Base-by-base conservation (phyloP, 1,140 invertebrate genomes). In the Danaus melanippus region DNA sequence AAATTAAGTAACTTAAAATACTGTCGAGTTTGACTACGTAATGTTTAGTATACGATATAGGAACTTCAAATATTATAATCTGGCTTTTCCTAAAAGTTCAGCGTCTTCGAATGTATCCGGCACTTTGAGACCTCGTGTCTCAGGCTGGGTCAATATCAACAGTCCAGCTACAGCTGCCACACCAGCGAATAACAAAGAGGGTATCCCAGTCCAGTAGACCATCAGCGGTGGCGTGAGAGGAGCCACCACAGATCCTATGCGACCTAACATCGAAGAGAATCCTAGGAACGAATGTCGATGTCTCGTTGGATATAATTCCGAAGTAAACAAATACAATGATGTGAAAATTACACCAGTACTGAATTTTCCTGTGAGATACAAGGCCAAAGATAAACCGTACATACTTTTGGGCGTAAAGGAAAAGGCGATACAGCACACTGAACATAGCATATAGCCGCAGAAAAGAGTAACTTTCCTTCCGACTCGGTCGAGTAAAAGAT, bases 221-320 rank as follows among this genome's bases (percentile, higher is more conserved):
- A 76, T 77, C 1, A 84, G 64, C 1, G 81, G 78, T 8, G 92
- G 91, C 41, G 91, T 90, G 74, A 94, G 89, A 64, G 93, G 93
- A 12, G 93, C 90, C 40, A 93, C 65, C 73, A 94, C 91, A 2
- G 92, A 93, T 1, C 93, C 93, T 54, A 93, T 87, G 52, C 93
- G 86, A n/a, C 92, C 93, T 62, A 93, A 86, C 89, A 93, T 93
- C 10, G 93, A 93, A 62, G 92, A 93, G 62, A 87, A 92, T 55
- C 81, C 92, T 52, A 94, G 87, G 45, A 92, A 79, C 12, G 91
- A 92, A 64, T 92, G 91, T 12, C 92, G 83, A 53, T 92, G 76
- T 57, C 90, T 89, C 0, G 93, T 94, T 5, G 93, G 93, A 75
- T 92, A 94, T 58, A 94, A 80, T 78, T 94, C 93, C 8, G 91